Evolutionary conservation across 2,888 invertebrate genomes (phyloP), one percentile per base, ranked within the genome.

Genomic region (Agriopis leucophaearia): DNA sequence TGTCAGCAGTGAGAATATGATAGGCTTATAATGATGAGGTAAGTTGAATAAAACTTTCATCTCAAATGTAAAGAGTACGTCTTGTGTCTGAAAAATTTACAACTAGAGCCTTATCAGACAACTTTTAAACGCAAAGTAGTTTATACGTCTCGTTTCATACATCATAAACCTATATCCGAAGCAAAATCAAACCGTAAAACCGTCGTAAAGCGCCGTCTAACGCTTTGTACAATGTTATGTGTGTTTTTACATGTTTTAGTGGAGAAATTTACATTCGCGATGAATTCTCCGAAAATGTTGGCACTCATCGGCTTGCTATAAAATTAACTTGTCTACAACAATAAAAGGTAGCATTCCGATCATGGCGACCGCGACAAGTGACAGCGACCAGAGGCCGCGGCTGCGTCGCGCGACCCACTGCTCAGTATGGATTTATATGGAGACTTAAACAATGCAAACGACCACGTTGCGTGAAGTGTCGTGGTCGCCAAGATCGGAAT

Each of bases 161-260:
- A 69, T 66, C 78, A 76, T 81, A 81, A 81, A 81, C 71, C 72
- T 75, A 74, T 72, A 82, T 84, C 82, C 76, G 73, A 79, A 78
- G 75, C 79, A 71, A 81, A 81, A 81, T 83, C 74, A 72, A 78
- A 80, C 75, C 78, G 79, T 85, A 84, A 82, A 85, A 78, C 40
- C 71, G 58, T 65, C 76, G 74, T 83, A 79, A 83, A 84, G 71
- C 75, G 70, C 69, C 74, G 57, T 77, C 79, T 79, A 77, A 70
- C 66, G 73, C 70, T 71, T 71, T 63, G 71, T 71, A 77, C 76
- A 71, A 74, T 75, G 74, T 76, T 74, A 74, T 70, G 68, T 71
- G 67, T 67, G 71, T 73, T 73, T 70, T 73, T 66, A 57, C 47
- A 73, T 70, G 70, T 67, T 71, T 64, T 70, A 73, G 58, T 68